Evolutionary conservation across 2,888 invertebrate genomes (phyloP).

Genomic region (Dryomyza anilis): DNA sequence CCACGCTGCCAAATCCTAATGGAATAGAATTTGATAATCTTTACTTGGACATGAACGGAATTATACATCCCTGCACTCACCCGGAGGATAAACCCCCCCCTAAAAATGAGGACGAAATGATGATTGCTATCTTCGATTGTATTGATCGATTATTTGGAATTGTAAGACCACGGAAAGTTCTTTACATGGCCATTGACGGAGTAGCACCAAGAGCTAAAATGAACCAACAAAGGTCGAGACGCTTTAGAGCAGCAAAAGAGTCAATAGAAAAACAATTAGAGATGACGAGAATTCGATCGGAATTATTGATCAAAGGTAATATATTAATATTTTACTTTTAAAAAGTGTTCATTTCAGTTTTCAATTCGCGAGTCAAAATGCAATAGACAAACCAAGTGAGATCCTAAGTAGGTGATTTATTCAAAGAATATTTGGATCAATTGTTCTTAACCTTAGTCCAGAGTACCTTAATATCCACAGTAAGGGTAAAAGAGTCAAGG

Average conservation of each 20-base stretch:
- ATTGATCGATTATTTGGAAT: slow-evolving; percentile 94
- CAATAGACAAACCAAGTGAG: too few species aligned
- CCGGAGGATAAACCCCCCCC: slow-evolving; percentile 98
- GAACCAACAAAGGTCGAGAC: slow-evolving; percentile 97
- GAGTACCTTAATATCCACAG: too few species aligned
- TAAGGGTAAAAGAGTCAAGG: too few species aligned
- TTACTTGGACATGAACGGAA: slow-evolving; percentile 99
- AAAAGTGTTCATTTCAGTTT: too few species aligned
- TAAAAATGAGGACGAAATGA: slow-evolving; percentile 99
- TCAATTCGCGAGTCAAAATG: too few species aligned
- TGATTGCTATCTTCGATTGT: slow-evolving; percentile 98
- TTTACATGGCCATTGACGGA: slow-evolving; percentile 99
- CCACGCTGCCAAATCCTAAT: slow-evolving; percentile 92
- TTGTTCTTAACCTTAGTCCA: too few species aligned
- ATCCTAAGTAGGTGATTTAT: too few species aligned
- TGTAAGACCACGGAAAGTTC: slow-evolving; percentile 86
- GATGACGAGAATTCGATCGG: slow-evolving; percentile 78
- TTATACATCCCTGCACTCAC: slow-evolving; percentile 99
- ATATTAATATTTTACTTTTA: too few species aligned
- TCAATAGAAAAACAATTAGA: slow-evolving; percentile 85
- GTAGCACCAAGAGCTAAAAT: slow-evolving; percentile 99
- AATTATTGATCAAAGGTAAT: slow-evolving; percentile 69
- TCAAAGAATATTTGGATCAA: too few species aligned
- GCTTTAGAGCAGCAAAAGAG: slow-evolving; percentile 97
- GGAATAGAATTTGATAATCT: slow-evolving; percentile 96